A percentile compares a stretch with the other conserved stretches of the same genome.
phyloP scores from a whole-genome alignment of 2,888 invertebrate species.

The Phengaris alcon region DNA sequence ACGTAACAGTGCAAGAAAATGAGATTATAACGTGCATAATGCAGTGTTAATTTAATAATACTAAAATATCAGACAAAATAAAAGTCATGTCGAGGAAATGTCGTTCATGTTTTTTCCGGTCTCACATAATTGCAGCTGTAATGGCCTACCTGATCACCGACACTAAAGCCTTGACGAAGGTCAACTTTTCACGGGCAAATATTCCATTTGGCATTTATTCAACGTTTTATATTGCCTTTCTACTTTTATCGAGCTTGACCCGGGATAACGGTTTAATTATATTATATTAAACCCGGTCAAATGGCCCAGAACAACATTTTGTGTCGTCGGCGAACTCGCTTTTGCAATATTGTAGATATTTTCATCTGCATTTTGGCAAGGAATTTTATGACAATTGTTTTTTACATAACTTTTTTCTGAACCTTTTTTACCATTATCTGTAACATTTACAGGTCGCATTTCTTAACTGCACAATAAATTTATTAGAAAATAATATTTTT shows the following conservation, averaged over 20 bases:
- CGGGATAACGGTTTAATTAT: slow-evolving; percentile 15
- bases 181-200: slow-evolving; percentile 45
- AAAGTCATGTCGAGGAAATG: slow-evolving; percentile 1
- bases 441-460: background rate
- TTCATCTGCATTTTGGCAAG: slow-evolving; percentile 13
- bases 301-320: slow-evolving; percentile 17
- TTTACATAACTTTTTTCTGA: background rate
- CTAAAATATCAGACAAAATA: background rate
- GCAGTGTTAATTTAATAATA: background rate
- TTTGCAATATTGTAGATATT: slow-evolving; percentile 8
- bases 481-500: background rate
- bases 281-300: slow-evolving; percentile 11
- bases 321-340: background rate
- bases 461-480: background rate
- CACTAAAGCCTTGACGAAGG: slow-evolving; percentile 33
- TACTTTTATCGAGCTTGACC: slow-evolving; percentile 17
- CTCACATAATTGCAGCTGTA: slow-evolving; percentile 11
- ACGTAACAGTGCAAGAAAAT: background rate
- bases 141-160: slow-evolving; percentile 24
- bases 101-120: slow-evolving; percentile 23
- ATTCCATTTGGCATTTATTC: slow-evolving; percentile 28
- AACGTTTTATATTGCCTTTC: slow-evolving; percentile 40
- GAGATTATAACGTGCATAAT: background rate
- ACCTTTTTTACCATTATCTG: background rate
- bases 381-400: background rate